Evolutionary conservation across 2,888 invertebrate genomes (phyloP).

Genomic region (Troides helena): DNA sequence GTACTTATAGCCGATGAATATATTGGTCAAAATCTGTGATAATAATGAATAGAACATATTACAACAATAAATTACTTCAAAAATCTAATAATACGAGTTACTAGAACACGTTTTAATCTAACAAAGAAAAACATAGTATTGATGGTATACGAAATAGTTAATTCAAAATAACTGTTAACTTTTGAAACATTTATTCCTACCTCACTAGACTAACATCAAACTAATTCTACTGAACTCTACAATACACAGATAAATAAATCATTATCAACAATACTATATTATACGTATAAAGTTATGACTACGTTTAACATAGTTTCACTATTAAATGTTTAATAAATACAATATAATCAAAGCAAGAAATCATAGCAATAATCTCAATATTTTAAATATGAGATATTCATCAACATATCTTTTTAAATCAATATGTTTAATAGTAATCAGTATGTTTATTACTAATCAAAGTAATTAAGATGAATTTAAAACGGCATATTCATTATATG

Average conservation of each 20-base stretch:
- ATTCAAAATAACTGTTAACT: constrained; percentile 1
- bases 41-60: constrained; percentile 3
- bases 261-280: neutral
- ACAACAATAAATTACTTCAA: neutral
- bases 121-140: neutral
- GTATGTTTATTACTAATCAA: no score
- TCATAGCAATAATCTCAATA: neutral
- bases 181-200: constrained; percentile 4
- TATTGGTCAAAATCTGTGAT: neutral
- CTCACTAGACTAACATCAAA: constrained; percentile 1
- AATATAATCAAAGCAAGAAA: neutral
- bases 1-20: constrained; percentile 3
- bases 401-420: neutral
- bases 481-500: no score
- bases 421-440: neutral
- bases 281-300: neutral
- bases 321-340: constrained; percentile 5
- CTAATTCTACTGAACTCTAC: neutral
- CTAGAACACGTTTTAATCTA: neutral
- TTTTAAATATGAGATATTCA: neutral
- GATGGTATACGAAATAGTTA: neutral
- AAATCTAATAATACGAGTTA: neutral
- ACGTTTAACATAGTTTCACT: neutral
- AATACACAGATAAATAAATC: neutral
- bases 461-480: no score